phyloP scores from a whole-genome alignment of 2,113 vertebrate genomes.

The Ramphastos sulfuratus region DNA sequence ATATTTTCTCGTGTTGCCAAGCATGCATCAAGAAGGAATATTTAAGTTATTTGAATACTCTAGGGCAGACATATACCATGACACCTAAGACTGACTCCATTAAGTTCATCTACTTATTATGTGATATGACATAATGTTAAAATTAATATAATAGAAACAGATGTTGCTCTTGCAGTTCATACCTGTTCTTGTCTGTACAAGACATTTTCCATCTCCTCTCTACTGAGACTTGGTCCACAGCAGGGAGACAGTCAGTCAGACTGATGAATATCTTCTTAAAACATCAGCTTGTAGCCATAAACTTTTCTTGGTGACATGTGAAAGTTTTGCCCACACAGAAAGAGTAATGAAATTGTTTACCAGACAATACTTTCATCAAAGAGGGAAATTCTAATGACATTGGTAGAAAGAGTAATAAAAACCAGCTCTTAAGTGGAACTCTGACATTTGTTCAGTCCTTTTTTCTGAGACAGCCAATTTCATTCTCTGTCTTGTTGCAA shows the following conservation, averaged over 20 bases:
- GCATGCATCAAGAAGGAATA: not conserved
- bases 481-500: not conserved
- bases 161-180: not conserved
- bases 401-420: not conserved
- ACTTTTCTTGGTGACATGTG: not conserved
- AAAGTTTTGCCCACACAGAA: not conserved
- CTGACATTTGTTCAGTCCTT: not conserved
- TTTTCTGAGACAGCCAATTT: not conserved
- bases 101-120: not conserved
- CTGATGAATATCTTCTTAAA: not conserved
- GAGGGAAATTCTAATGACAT: not conserved
- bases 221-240: not conserved
- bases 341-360: not conserved
- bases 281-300: not conserved
- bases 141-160: not conserved
- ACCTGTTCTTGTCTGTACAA: not conserved
- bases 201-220: not conserved
- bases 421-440: not conserved
- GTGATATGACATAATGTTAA: not conserved
- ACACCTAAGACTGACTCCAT: not conserved
- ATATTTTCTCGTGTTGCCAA: not conserved
- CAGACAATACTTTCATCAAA: not conserved
- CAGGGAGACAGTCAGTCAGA: not conserved
- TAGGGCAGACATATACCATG: not conserved
- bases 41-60: not conserved